Evolutionary conservation across 2,888 invertebrate genomes (phyloP).

Genomic region (Iselma pallidipennis): DNA sequence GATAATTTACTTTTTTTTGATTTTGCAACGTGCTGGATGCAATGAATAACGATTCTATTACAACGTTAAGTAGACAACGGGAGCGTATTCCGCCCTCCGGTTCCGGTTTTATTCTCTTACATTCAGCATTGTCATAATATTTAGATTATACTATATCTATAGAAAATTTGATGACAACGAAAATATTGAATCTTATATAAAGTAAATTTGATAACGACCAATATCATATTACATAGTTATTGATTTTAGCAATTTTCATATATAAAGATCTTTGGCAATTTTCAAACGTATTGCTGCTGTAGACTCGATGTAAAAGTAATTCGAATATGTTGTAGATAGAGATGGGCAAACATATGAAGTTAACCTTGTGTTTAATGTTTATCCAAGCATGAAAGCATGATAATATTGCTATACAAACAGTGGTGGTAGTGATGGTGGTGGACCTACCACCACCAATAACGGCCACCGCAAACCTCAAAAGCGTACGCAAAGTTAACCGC

Average conservation of each 20-base stretch:
- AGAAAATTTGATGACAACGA: not conserved
- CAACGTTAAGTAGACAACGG: no score
- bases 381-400: conserved; percentile 38
- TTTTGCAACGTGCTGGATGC: no score
- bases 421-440: conserved; percentile 8
- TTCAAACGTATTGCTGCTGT: not conserved
- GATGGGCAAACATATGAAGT: conserved; percentile 27
- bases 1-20: no score
- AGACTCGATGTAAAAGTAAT: conserved; percentile 23
- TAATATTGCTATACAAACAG: conserved; percentile 39
- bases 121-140: not conserved
- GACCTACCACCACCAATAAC: conserved; percentile 20
- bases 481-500: conserved; percentile 37
- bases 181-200: not conserved
- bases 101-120: not conserved
- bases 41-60: no score
- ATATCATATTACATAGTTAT: not conserved
- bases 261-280: not conserved
- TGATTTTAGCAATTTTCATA: not conserved
- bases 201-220: not conserved
- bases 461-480: conserved; percentile 37
- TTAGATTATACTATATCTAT: not conserved
- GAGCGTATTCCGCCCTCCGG: not conserved
- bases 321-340: conserved; percentile 21
- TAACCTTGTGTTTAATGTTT: conserved; percentile 32